Percentiles rank a stretch among this genome's conserved stretches.
Conservation (phyloP, 2,888 invertebrate genomes). For the Sphinx pinastri region DNA sequence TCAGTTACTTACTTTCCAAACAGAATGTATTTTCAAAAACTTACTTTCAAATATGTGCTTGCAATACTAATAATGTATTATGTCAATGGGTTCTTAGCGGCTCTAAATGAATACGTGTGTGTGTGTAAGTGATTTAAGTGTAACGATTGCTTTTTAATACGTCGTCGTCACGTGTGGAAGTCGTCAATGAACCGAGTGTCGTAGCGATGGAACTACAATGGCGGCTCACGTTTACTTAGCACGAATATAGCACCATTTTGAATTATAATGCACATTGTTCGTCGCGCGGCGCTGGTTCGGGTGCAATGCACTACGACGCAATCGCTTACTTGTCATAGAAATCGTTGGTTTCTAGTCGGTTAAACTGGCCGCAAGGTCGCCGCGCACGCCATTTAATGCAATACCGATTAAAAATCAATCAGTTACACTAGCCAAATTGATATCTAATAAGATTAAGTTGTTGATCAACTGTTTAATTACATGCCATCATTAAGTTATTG, state of each 20-base stretch:
- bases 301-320: conserved; percentile 80
- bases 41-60: conserved; percentile 15
- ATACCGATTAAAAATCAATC: conserved; percentile 40
- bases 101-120: not conserved
- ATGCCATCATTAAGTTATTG: conserved; percentile 30
- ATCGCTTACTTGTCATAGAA: conserved; percentile 77
- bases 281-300: conserved; percentile 64
- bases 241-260: conserved; percentile 80
- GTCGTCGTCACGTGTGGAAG: conserved; percentile 34
- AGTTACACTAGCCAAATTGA: conserved; percentile 7
- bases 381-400: conserved; percentile 44
- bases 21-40: conserved; percentile 8
- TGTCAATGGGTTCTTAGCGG: conserved; percentile 1
- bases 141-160: conserved; percentile 9
- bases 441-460: conserved; percentile 9
- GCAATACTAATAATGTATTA: conserved; percentile 17
- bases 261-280: conserved; percentile 83
- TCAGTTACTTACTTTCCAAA: conserved; percentile 15
- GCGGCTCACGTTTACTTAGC: conserved; percentile 72
- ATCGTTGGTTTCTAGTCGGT: conserved; percentile 67
- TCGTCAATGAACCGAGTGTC: conserved; percentile 52
- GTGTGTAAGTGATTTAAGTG: not conserved
- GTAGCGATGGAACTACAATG: conserved; percentile 46
- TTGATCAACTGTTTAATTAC: conserved; percentile 26
- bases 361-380: conserved; percentile 59